A percentile compares a stretch with the other conserved stretches of the same genome.
phyloP scores from a whole-genome alignment of 1,140 invertebrate species.

The Danaus plexippus region DNA sequence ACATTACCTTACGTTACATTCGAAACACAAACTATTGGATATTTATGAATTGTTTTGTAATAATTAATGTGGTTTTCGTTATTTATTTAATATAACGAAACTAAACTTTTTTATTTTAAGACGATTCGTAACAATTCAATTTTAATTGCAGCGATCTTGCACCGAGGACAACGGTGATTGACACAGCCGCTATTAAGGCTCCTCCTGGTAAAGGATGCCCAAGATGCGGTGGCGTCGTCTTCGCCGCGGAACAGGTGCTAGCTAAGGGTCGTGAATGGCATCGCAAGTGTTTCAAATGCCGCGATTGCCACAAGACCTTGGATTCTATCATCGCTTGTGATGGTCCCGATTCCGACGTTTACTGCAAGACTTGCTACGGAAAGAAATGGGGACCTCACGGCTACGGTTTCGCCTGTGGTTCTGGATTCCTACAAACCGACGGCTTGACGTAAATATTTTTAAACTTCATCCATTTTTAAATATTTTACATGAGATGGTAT shows the following conservation, averaged over 20 bases:
- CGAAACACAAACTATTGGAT: no score
- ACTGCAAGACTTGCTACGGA: constrained; percentile 93
- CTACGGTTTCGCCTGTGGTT: constrained; percentile 95
- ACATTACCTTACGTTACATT: no score
- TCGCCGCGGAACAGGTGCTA: constrained; percentile 90
- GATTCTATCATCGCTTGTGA: constrained; percentile 95
- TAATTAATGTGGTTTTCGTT: no score
- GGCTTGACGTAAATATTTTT: constrained; percentile 80
- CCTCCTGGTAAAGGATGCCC: constrained; percentile 90
- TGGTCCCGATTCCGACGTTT: constrained; percentile 90
- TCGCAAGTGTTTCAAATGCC: constrained; percentile 98
- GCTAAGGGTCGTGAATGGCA: constrained; percentile 94
- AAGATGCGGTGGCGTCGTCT: constrained; percentile 90
- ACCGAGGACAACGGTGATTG: constrained; percentile 81
- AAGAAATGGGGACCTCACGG: constrained; percentile 96
- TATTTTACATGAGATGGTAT: constrained; percentile 2
- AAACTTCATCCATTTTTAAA: constrained; percentile 8
- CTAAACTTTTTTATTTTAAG: not conserved
- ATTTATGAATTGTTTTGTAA: no score
- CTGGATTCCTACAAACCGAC: constrained; percentile 92
- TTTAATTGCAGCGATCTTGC: constrained; percentile 74
- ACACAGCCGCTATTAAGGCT: constrained; percentile 85
- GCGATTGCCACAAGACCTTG: constrained; percentile 90
- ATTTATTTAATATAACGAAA: not conserved
- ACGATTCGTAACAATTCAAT: not conserved